phyloP scores from a whole-genome alignment of 1,140 invertebrate species.

The Drosophila pseudoananassae region DNA sequence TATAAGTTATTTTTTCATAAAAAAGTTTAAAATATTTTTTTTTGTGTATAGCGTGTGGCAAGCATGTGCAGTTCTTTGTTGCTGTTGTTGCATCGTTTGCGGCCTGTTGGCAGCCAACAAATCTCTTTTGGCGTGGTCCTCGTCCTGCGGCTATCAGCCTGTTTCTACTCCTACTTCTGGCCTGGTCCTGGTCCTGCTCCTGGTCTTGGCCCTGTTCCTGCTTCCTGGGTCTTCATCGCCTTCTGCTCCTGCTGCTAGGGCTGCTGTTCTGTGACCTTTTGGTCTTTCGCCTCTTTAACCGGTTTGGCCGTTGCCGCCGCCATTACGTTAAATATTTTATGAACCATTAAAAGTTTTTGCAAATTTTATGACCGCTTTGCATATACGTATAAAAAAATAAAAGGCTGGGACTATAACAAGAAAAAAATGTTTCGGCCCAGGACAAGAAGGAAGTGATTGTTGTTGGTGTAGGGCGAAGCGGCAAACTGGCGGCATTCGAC shows the following conservation, averaged over 20 bases:
- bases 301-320: slow-evolving; percentile 55
- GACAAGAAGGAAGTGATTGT: slow-evolving; percentile 10
- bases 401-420: neutral
- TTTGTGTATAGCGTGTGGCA: slow-evolving; percentile 23
- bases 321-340: slow-evolving; percentile 83
- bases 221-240: slow-evolving; percentile 8
- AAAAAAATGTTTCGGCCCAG: slow-evolving; percentile 14
- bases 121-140: slow-evolving; percentile 58
- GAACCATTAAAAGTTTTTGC: slow-evolving; percentile 81
- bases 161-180: slow-evolving; percentile 11
- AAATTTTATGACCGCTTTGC: slow-evolving; percentile 81
- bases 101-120: slow-evolving; percentile 74
- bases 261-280: slow-evolving; percentile 50
- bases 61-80: slow-evolving; percentile 44
- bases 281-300: slow-evolving; percentile 68
- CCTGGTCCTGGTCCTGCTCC: slow-evolving; percentile 7
- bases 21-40: neutral
- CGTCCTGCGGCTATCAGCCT: slow-evolving; percentile 21
- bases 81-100: slow-evolving; percentile 62
- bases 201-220: slow-evolving; percentile 10
- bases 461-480: slow-evolving; percentile 19
- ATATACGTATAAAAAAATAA: slow-evolving; percentile 62
- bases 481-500: slow-evolving; percentile 59
- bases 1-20: neutral
- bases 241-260: slow-evolving; percentile 8